A percentile compares a stretch with the other conserved stretches of the same genome.
These are phyloP conservation scores for Cyanistes caeruleus DNA, from an alignment of 2,113 vertebrate genomes.

Conservation along the genomic window DNA sequence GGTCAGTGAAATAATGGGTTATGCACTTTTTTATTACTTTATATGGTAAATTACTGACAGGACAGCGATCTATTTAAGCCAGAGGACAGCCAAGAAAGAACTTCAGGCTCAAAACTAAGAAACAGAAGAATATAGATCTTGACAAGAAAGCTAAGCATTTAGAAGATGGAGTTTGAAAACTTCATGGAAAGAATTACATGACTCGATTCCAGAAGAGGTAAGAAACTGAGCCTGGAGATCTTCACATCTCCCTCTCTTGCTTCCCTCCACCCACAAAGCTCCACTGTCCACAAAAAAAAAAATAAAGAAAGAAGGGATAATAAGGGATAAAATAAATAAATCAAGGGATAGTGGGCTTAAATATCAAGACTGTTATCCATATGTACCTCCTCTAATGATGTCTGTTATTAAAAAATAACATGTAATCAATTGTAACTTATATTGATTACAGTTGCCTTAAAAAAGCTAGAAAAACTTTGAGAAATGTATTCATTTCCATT, in stretches of 20 bases:
- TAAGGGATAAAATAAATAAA: too few species aligned
- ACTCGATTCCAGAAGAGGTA: neutral
- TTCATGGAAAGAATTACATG: neutral
- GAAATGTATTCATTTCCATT: neutral
- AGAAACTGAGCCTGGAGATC: neutral
- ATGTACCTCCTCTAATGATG: neutral
- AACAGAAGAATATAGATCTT: neutral
- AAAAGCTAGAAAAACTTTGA: neutral
- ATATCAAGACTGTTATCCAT: neutral
- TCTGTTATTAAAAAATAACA: neutral
- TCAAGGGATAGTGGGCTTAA: neutral
- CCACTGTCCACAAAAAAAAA: neutral
- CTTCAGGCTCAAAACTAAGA: neutral
- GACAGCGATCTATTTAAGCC: neutral
- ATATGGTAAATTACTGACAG: neutral
- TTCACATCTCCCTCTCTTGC: neutral
- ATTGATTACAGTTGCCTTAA: neutral
- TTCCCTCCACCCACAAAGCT: neutral
- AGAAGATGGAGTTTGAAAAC: neutral
- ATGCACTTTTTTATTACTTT: neutral
- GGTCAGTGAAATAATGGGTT: neutral
- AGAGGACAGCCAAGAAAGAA: neutral
- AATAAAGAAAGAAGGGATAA: neutral
- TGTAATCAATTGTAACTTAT: neutral
- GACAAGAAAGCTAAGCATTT: neutral